A percentile compares a stretch with the other conserved stretches of the same genome.
Conservation (phyloP, 2,888 invertebrate genomes). For the Cenopis cana region DNA sequence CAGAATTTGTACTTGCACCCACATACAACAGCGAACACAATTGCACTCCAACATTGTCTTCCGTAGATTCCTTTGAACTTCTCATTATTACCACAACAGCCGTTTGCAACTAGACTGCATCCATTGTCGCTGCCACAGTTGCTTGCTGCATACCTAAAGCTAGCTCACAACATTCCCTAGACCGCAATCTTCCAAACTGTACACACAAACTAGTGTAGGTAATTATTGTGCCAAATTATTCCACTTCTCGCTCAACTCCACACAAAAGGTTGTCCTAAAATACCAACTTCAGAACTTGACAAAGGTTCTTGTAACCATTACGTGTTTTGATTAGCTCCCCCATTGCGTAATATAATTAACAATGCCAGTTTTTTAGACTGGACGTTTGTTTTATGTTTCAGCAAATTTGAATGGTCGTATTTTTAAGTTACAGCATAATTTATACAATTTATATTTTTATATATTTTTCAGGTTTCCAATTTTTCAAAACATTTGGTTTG, state of each 20-base stretch:
- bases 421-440: background rate
- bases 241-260: background rate
- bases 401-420: background rate
- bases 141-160: conserved; percentile 16
- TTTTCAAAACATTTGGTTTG: background rate
- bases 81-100: conserved; percentile 28
- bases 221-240: conserved; percentile 25
- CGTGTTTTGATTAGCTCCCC: background rate
- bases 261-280: conserved; percentile 13
- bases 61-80: conserved; percentile 21
- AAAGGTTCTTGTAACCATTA: background rate
- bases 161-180: background rate
- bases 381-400: background rate
- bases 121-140: conserved; percentile 14
- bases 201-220: conserved; percentile 3
- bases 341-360: conserved; percentile 1
- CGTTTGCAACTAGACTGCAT: conserved; percentile 23
- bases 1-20: background rate
- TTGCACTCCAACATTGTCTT: conserved; percentile 25
- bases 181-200: conserved; percentile 12
- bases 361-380: background rate
- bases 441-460: background rate
- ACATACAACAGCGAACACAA: conserved; percentile 5
- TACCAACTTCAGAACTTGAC: conserved; percentile 9
- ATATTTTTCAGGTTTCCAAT: no score